Conservation (phyloP, 1,140 invertebrate genomes). For the Philopotamus ludificatus region DNA sequence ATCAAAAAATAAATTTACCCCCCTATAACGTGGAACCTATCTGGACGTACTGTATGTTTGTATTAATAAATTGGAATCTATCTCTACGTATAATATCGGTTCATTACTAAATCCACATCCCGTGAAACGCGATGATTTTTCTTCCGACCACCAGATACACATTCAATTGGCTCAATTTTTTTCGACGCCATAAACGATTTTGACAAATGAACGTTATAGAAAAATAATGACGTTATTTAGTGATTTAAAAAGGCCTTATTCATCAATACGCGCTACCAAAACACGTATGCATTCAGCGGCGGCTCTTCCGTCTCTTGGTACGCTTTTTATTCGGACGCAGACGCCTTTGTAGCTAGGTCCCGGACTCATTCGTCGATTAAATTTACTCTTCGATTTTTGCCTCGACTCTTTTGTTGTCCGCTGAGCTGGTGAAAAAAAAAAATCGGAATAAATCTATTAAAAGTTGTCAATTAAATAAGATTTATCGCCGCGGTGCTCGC, state of each 20-base stretch:
- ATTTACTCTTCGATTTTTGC: constrained; percentile 7
- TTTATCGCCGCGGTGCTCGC: constrained; percentile 14
- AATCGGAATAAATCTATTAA: constrained; percentile 22
- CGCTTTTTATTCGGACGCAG: not conserved
- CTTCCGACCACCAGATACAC: too few relatives aligned
- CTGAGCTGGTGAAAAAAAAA: constrained; percentile 14
- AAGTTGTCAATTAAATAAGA: constrained; percentile 28
- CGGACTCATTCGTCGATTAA: constrained; percentile 6
- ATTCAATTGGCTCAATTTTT: not conserved
- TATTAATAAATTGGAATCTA: too few relatives aligned
- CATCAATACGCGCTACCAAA: not conserved
- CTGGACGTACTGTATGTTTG: too few relatives aligned
- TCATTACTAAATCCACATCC: too few relatives aligned
- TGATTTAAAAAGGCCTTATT: not conserved
- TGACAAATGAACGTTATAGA: not conserved
- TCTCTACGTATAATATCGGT: too few relatives aligned
- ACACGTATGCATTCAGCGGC: not conserved
- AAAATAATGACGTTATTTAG: not conserved
- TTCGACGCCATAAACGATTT: not conserved
- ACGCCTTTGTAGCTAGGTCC: not conserved
- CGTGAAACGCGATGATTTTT: too few relatives aligned
- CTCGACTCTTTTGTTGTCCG: not conserved
- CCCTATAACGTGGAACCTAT: too few relatives aligned
- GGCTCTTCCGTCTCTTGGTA: not conserved
- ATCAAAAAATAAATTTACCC: too few relatives aligned